phyloP scores from a whole-genome alignment of 1,140 invertebrate genomes.

The Neomicropteryx cornuta region DNA sequence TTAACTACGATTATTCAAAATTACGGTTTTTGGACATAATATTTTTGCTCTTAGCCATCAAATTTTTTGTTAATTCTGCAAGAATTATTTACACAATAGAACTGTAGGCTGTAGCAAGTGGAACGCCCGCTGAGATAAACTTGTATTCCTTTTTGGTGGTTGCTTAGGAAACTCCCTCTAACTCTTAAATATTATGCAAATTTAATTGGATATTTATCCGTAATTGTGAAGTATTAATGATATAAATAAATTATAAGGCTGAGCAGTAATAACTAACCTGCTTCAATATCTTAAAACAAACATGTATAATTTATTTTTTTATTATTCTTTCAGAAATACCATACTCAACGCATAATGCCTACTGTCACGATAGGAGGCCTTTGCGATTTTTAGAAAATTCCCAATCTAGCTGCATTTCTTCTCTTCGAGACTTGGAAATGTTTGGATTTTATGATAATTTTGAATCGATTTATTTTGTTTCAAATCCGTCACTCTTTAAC shows the following conservation, averaged over 20 bases:
- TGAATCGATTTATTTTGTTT: conserved; percentile 11
- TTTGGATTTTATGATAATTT: conserved; percentile 21
- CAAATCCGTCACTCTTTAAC: conserved; percentile 10
- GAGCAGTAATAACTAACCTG: background rate
- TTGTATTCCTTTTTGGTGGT: too few relatives aligned
- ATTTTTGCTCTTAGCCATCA: too few relatives aligned
- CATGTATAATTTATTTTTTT: conserved; percentile 7
- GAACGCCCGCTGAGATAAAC: too few relatives aligned
- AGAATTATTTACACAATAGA: too few relatives aligned
- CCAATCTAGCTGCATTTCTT: conserved; percentile 24
- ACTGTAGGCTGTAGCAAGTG: too few relatives aligned
- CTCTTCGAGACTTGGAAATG: conserved; percentile 26
- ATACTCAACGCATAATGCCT: conserved; percentile 20
- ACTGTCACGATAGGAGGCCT: conserved; percentile 23
- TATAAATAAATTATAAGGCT: conserved; percentile 23
- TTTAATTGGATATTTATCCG: conserved; percentile 8
- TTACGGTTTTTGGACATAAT: too few relatives aligned
- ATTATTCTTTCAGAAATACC: conserved; percentile 21
- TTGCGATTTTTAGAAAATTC: conserved; percentile 26
- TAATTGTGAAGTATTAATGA: conserved; percentile 18
- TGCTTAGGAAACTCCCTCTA: background rate
- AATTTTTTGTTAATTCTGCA: too few relatives aligned
- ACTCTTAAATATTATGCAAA: background rate
- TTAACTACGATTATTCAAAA: too few relatives aligned
- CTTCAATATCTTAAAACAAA: background rate